Evolutionary conservation across 1,140 invertebrate genomes (phyloP), one percentile per base, ranked within the genome.

Genomic region (Drosophila tsacasi): DNA sequence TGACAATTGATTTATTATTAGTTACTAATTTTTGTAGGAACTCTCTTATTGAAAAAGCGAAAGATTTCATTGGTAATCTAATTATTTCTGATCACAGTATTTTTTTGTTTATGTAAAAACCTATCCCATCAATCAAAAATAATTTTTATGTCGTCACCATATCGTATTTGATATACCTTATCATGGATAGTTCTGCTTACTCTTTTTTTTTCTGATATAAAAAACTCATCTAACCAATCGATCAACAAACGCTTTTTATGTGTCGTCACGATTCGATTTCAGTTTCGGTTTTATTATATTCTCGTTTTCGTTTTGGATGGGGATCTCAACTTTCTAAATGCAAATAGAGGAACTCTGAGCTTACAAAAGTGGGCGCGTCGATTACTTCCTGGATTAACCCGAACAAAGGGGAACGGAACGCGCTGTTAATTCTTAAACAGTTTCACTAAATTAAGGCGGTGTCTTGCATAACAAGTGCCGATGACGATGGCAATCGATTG

Each of bases 291-390:
- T 58, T 58, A 25, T 52, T 68, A 50, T 76, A 42, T 75, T 75
- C 71, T 75, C 71, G 21, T 15, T 57, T 75, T 75, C 68, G 37
- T 73, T 57, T 12, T 57, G 15, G 21, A 1, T 23, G 37, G 25
- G 66, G 10, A 66, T 44, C 57, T 57, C 37, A 49, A 62, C 75
- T 78, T 78, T 78, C 75, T 78, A 78, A 78, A 78, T 77, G 75
- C 75, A 57, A 69, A 78, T 62, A 35, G 54, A 25, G 54, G 19
- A 46, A 37, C 32, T 55, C 25, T 32, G 37, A 35, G 42, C 58
- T 55, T 35, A 17, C 47, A 76, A 60, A 76, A 67, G 62, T 76
- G 47, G 62, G 55, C 60, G 40, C 62, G 74, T 60, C 52, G 15
- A 39, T 23, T 32, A 55, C 50, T 76, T 76, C 73, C 73, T 76